Conservation (phyloP, 2,888 invertebrate species). For the Bugulina stolonifera region DNA sequence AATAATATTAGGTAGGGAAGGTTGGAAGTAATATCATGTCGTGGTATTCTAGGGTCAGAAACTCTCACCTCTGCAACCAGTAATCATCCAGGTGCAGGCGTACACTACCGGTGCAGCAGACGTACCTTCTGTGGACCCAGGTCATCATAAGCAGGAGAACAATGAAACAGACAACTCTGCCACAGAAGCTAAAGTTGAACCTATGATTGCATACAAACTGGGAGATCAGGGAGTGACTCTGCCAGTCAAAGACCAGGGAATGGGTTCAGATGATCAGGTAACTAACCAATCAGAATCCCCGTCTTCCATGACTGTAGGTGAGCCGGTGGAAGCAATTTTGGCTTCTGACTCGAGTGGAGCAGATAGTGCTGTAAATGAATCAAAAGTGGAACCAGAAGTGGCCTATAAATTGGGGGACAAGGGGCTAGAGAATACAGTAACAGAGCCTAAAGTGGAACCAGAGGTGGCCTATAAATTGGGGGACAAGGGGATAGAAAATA, state of each 20-base stretch:
- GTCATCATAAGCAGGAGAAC: not conserved
- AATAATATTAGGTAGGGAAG: no score
- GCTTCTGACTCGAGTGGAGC: not conserved
- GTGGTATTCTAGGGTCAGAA: slow-evolving; percentile 9
- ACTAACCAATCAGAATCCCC: no score
- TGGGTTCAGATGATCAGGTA: not conserved
- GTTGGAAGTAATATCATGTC: not conserved
- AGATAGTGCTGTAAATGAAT: not conserved
- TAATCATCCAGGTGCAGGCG: not conserved
- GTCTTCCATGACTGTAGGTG: not conserved
- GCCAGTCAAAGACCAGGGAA: not conserved
- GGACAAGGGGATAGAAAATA: not conserved
- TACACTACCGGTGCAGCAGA: not conserved
- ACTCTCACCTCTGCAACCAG: not conserved
- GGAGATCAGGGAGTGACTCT: not conserved
- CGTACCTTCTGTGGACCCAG: not conserved
- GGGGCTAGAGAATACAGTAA: not conserved
- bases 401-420: not conserved
- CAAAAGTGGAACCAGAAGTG: not conserved
- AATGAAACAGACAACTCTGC: not conserved
- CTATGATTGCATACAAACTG: not conserved
- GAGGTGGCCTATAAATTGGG: not conserved
- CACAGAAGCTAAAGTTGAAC: not conserved
- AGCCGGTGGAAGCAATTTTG: not conserved
- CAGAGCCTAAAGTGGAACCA: not conserved